Base-by-base conservation (phyloP, 23 tunicate genomes). In the Oikopleura albicans region DNA sequence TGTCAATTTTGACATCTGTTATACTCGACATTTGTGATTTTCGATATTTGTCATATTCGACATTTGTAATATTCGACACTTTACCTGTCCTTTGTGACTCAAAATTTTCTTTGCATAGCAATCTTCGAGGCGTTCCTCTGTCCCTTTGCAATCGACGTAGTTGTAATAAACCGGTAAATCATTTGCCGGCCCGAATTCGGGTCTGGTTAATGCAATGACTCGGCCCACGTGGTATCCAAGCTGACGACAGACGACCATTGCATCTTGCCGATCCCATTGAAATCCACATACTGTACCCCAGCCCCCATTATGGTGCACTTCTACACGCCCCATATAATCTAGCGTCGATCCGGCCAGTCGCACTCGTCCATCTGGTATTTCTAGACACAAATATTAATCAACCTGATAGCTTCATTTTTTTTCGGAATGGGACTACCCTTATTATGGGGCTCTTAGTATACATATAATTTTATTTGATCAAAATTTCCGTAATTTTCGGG, bases 231-330 rank as follows among this genome's bases (percentile, higher is more conserved):
- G 76, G 66, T 89, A 89, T 39, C 97, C 97, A 8, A 92, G 86
- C 75, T 92, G 88, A 1, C 97, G 84, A 75, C 97, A 92, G 2
- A 87, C 90, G 28, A 92, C 97, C 28, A 86, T 76, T 36, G 97
- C 97, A 40, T 89, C 97, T 31, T 40, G 75, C 33, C 83, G 86
- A 39, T 91, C 87, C 92, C 92, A 92, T 40, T 86, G 88, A 41
- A 85, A 86, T 59, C 93, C 97, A 56, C 97, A 92, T 0, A 92
- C 71, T 38, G 90, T 39, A 4, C 97, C 97, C 97, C 90, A 89
- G 29, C 85, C 22, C 4, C 66, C 39, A 39, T 88, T 90, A 2
- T 88, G 88, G 28, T 84, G 41, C 40, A 92, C 89, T 66, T 87
- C 89, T n/a, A 92, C 90, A 38, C 97, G 84, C 29, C 97, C 97